A percentile compares a stretch with the other conserved stretches of the same genome.
Evolutionary conservation across 1,140 invertebrate genomes (phyloP).

Genomic region (Temnothorax longispinosus): DNA sequence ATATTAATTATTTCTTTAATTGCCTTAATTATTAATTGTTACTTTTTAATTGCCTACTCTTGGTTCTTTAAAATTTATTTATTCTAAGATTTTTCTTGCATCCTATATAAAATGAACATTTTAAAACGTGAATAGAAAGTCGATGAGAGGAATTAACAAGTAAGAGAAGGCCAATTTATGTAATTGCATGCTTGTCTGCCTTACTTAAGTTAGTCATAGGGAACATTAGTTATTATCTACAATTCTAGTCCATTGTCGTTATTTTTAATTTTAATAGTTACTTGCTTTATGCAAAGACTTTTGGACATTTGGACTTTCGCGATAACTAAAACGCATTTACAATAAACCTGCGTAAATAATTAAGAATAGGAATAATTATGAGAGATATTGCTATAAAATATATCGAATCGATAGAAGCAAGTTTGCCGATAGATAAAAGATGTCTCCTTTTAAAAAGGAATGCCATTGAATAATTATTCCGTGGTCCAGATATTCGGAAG

Average conservation of each 20-base stretch:
- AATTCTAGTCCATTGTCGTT: constrained; percentile 75
- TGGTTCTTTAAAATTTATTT: not conserved
- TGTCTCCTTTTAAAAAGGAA: constrained; percentile 5
- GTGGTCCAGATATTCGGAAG: not conserved
- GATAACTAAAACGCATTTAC: not conserved
- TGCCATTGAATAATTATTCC: not conserved
- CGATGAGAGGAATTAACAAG: constrained; percentile 12
- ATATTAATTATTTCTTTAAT: not conserved
- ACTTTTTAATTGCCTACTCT: not conserved
- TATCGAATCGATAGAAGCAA: not conserved
- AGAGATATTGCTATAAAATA: not conserved
- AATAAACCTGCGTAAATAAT: not conserved
- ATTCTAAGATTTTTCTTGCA: constrained; percentile 2
- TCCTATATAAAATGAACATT: not conserved
- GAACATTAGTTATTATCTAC: constrained; percentile 54
- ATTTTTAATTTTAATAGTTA: constrained; percentile 34
- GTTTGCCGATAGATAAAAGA: constrained; percentile 47
- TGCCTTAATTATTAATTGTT: not conserved
- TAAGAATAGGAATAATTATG: not conserved
- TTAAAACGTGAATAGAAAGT: constrained; percentile 2
- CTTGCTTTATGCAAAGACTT: not conserved
- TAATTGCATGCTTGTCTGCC: not conserved
- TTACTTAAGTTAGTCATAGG: constrained; percentile 66
- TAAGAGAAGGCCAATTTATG: not conserved
- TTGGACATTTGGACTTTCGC: not conserved